Evolutionary conservation across 2,888 invertebrate genomes (phyloP).

Genomic region (Noctua comes): DNA sequence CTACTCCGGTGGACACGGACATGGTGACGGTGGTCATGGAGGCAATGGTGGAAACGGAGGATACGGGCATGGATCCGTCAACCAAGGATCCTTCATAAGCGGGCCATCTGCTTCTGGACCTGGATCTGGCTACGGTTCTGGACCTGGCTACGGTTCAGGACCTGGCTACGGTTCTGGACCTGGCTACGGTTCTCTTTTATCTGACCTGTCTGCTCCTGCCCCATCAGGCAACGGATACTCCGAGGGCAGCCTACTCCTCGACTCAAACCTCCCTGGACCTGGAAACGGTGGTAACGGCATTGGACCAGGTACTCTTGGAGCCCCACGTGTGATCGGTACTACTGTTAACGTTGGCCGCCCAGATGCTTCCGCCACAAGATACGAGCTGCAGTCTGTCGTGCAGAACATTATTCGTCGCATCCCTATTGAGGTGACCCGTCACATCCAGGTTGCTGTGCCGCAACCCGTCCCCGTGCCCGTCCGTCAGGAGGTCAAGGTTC

Average conservation of each 20-base stretch:
- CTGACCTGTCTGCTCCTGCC: slow-evolving; percentile 45
- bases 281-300: slow-evolving; percentile 41
- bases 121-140: slow-evolving; percentile 38
- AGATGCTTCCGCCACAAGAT: slow-evolving; percentile 75
- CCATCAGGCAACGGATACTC: slow-evolving; percentile 49
- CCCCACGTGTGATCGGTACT: slow-evolving; percentile 80
- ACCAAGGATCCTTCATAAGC: slow-evolving; percentile 42
- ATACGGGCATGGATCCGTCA: background rate
- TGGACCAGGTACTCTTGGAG: slow-evolving; percentile 68
- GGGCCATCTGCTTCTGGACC: slow-evolving; percentile 50
- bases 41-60: too few relatives aligned
- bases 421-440: slow-evolving; percentile 86
- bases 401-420: slow-evolving; percentile 86
- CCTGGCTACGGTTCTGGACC: background rate
- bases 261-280: slow-evolving; percentile 49
- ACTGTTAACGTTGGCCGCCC: slow-evolving; percentile 78
- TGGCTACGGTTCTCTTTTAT: slow-evolving; percentile 29
- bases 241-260: slow-evolving; percentile 58
- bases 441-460: slow-evolving; percentile 83
- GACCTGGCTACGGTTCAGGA: background rate
- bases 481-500: slow-evolving; percentile 84
- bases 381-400: slow-evolving; percentile 86
- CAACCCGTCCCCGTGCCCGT: slow-evolving; percentile 84
- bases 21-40: too few relatives aligned
- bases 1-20: background rate